Evolutionary conservation across 2,113 vertebrate genomes (phyloP).

Genomic region (Solea senegalensis): DNA sequence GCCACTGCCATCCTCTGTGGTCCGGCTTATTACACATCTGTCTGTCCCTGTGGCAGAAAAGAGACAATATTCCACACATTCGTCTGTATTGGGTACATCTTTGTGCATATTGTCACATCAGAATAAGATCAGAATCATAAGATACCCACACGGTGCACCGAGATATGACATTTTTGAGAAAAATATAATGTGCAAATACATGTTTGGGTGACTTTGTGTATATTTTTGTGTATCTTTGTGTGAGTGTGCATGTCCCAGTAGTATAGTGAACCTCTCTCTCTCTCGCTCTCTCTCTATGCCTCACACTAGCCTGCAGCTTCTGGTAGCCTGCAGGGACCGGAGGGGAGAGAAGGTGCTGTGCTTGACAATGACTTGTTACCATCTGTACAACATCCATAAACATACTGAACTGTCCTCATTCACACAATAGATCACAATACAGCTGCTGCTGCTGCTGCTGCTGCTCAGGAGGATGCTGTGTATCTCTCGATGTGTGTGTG

Average conservation of each 20-base stretch:
- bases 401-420: conserved; percentile 59
- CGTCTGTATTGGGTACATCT: background rate
- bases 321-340: background rate
- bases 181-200: background rate
- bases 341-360: conserved; percentile 17
- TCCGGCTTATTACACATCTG: conserved; percentile 32
- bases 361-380: conserved; percentile 72
- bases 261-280: conserved; percentile 23
- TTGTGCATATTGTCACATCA: background rate
- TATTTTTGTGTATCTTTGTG: conserved; percentile 9
- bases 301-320: conserved; percentile 53
- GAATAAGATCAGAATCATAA: no score
- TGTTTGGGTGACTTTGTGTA: conserved; percentile 4
- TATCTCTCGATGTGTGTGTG: background rate
- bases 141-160: no score
- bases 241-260: background rate
- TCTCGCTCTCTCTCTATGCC: conserved; percentile 21
- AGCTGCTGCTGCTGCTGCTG: conserved; percentile 39
- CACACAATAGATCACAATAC: conserved; percentile 61
- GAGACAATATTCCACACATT: conserved; percentile 11
- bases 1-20: conserved; percentile 41
- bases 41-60: conserved; percentile 8
- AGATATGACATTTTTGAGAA: background rate
- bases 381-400: conserved; percentile 71
- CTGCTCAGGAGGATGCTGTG: conserved; percentile 11